These are phyloP conservation scores for Urocitellus parryii DNA, from an alignment of 2,113 vertebrate species.

Conservation along the genomic window DNA sequence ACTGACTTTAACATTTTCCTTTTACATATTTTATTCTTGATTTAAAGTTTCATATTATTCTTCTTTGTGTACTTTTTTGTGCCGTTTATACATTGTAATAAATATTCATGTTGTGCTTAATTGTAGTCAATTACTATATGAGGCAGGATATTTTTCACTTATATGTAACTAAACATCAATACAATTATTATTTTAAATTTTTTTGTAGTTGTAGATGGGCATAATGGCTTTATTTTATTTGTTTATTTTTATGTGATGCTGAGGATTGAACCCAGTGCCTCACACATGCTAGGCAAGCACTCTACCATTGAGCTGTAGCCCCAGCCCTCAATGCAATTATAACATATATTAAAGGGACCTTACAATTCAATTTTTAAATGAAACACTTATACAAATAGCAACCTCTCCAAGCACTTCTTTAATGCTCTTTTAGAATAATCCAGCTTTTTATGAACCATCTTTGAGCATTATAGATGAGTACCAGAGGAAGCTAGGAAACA, in stretches of 20 bases:
- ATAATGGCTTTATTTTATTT: no score
- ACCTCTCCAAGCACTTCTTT: constrained; percentile 23
- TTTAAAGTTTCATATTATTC: neutral
- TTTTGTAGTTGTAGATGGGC: no score
- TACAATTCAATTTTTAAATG: constrained; percentile 26
- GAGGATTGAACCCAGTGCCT: no score
- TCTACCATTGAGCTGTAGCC: no score
- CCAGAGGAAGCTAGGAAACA: constrained; percentile 12
- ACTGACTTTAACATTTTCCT: neutral
- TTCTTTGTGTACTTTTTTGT: neutral
- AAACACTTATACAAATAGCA: neutral
- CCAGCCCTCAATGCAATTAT: neutral
- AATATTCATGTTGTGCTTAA: neutral
- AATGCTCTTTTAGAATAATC: neutral
- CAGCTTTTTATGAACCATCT: neutral
- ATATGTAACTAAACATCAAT: neutral
- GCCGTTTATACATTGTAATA: neutral
- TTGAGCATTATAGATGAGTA: constrained; percentile 10
- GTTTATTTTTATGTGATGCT: no score
- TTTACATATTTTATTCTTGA: neutral
- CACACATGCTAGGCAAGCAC: no score
- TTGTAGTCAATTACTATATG: neutral
- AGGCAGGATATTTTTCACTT: constrained; percentile 2
- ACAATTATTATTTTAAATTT: no score
- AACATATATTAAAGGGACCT: neutral